These are phyloP conservation scores for Dendrocincla fuliginosa DNA, from an alignment of 2,797 vertebrate genomes.

Conservation along the genomic window DNA sequence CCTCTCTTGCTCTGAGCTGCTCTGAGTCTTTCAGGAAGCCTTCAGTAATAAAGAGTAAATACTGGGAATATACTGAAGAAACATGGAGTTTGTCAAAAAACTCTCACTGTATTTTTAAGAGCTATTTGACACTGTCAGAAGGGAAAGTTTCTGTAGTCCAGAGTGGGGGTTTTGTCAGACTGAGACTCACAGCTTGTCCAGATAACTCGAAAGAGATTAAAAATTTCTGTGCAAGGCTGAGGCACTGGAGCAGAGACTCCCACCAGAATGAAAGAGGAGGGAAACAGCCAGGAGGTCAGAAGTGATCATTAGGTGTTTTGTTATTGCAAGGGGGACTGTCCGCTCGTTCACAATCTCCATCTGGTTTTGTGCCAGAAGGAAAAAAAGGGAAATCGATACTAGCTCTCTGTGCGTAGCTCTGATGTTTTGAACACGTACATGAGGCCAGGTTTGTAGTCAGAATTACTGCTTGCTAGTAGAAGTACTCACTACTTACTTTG, in stretches of 20 bases:
- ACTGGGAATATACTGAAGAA: neutral
- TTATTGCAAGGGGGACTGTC: neutral
- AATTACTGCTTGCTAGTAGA: neutral
- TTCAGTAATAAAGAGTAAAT: neutral
- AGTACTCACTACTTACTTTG: neutral
- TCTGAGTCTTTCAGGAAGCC: neutral
- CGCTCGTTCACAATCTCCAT: neutral
- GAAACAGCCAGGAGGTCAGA: neutral
- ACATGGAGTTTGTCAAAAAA: neutral
- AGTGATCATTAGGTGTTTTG: neutral
- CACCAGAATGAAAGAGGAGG: neutral
- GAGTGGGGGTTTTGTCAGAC: neutral
- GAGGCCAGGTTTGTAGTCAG: neutral
- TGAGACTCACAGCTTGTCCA: accelerated
- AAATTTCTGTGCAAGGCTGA: neutral
- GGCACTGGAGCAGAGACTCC: neutral
- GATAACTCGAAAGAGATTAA: neutral
- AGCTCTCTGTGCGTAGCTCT: accelerated
- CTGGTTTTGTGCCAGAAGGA: neutral
- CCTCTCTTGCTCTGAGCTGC: neutral
- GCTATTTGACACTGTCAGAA: neutral
- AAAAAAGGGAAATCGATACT: neutral
- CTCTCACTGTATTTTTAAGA: neutral
- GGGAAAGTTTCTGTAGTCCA: neutral
- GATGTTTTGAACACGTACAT: neutral